phyloP scores from a whole-genome alignment of 2,888 invertebrate genomes.

The Temnothorax unifasciatus region DNA sequence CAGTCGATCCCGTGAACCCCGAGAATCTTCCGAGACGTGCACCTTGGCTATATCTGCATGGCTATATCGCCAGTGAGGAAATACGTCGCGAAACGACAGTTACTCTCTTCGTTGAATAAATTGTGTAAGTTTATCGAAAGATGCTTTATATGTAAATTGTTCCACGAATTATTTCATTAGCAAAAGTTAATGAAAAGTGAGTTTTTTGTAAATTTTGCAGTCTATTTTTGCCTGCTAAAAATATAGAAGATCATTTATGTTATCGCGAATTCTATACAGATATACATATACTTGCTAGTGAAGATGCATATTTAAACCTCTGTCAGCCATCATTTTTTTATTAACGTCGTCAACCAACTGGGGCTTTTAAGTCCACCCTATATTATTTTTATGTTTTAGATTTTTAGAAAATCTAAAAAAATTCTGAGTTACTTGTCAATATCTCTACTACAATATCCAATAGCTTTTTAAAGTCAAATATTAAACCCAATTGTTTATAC shows the following conservation, averaged over 20 bases:
- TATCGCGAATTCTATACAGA: not conserved
- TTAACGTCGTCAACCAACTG: too few relatives aligned
- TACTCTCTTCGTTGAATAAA: not conserved
- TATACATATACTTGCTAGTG: too few relatives aligned
- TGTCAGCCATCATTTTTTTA: too few relatives aligned
- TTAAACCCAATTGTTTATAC: too few relatives aligned
- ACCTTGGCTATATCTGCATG: not conserved
- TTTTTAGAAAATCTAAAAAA: too few relatives aligned
- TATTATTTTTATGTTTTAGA: too few relatives aligned
- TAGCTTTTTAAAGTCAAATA: too few relatives aligned
- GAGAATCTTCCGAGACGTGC: not conserved
- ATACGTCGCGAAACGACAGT: not conserved
- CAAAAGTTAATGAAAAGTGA: not conserved
- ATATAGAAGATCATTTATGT: not conserved
- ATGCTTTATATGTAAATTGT: not conserved
- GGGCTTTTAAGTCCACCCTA: too few relatives aligned
- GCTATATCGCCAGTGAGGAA: not conserved
- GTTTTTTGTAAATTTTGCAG: not conserved
- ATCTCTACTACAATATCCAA: too few relatives aligned
- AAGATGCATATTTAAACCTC: not conserved
- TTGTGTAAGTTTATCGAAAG: not conserved
- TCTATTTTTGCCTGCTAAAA: not conserved
- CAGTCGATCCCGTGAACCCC: constrained; percentile 15
- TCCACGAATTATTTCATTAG: not conserved
- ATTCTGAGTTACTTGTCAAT: too few relatives aligned